Conservation (phyloP, 2,113 vertebrate genomes). For the Cebus imitator region DNA sequence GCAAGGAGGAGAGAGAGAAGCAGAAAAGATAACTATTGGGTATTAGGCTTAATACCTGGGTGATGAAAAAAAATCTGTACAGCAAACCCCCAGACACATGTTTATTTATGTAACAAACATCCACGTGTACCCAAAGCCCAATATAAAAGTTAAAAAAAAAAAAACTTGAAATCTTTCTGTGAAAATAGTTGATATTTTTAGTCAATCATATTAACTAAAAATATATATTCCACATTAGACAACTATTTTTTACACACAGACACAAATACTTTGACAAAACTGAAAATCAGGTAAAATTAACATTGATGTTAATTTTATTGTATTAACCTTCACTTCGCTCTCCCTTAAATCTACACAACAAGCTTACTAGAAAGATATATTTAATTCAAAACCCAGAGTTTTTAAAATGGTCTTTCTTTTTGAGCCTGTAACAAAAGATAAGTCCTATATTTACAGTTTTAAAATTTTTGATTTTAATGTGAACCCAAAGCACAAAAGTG, state of each 20-base stretch:
- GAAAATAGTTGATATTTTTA: not conserved
- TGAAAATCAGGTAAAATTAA: not conserved
- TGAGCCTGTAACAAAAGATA: not conserved
- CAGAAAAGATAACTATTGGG: too few relatives aligned
- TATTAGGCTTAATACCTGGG: too few relatives aligned
- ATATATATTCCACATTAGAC: not conserved
- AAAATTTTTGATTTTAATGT: not conserved
- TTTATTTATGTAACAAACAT: too few relatives aligned
- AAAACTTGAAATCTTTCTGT: not conserved
- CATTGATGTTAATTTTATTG: not conserved
- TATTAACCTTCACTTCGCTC: not conserved
- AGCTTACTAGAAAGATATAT: not conserved
- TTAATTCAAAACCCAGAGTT: not conserved
- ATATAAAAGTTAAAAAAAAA: too few relatives aligned
- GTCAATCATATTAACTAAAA: not conserved
- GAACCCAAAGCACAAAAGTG: not conserved
- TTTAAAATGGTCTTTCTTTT: not conserved
- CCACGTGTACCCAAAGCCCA: too few relatives aligned
- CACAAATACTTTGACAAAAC: not conserved
- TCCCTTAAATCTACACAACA: not conserved
- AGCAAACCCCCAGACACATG: too few relatives aligned
- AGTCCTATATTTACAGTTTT: not conserved
- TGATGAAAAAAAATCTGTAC: too few relatives aligned
- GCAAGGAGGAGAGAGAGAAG: too few relatives aligned
- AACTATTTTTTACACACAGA: not conserved